Evolutionary conservation across 2,888 invertebrate species (phyloP), one percentile per base, ranked within the genome.

Genomic region (Phragmatobia fuliginosa): DNA sequence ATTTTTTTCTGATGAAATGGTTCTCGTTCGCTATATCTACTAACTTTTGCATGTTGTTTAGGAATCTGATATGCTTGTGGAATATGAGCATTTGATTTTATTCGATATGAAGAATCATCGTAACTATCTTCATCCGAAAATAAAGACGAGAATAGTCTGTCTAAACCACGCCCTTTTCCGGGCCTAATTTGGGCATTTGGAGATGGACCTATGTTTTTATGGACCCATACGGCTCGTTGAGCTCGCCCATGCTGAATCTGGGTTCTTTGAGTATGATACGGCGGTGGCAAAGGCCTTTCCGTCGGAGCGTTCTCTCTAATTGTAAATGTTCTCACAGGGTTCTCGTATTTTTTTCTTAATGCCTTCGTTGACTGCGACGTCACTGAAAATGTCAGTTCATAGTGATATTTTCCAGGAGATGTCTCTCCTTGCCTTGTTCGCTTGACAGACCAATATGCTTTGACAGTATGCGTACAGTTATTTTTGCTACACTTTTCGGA

Each of bases 401-500:
- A 97, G 78, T 94, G 92, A 77, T 94, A 93, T 78, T 94, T 95
- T 7, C 93, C 95, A 1, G 88, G 91, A 52, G 89, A 78, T 2
- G 84, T 93, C 90, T 85, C 95, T 69, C 96, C 94, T 86, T 97
- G 97, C 59, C 97, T 91, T 66, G 97, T 96, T 66, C 97, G 95
- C 88, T 96, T 97, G 6, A 97, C 96, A 0, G 96, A 96, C 97
- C 97, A 97, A 69, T 96, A 87, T 0, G 97, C 97, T 82, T 96
- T 93, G 7, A 96, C 93, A 49, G 92, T 92, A 73, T 95, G 93
- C 77, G 90, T 92, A 73, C 96, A 96, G 75, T 93, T 93, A 38
- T 95, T 94, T 59, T 94, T 86, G 32, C 74, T 79, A 78, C 94
- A 94, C 70, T 90, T 92, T 59, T 88, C 87, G 71, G 85, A 82